These are phyloP conservation scores for Ictalurus furcatus DNA, from an alignment of 2,113 vertebrate species.

Conservation along the genomic window DNA sequence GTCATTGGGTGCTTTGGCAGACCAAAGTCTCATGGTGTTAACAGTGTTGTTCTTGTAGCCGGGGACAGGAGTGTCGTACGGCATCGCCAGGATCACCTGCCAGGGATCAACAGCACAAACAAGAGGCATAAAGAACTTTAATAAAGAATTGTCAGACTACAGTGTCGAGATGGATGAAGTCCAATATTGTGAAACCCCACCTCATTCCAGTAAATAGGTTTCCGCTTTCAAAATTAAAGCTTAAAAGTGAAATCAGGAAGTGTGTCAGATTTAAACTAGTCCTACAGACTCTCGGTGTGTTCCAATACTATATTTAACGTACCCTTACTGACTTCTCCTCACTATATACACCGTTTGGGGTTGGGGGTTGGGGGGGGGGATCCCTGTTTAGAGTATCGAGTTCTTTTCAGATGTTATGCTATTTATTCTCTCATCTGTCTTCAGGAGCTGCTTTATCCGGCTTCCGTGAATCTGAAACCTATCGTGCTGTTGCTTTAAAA, in stretches of 20 bases:
- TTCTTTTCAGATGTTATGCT: background rate
- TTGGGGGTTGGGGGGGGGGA: background rate
- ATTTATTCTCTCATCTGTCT: background rate
- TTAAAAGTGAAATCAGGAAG: background rate
- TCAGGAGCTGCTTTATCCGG: background rate
- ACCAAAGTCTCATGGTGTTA: conserved; percentile 90
- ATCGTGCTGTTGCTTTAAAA: too few relatives aligned
- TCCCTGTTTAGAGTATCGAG: background rate
- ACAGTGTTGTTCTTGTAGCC: conserved; percentile 89
- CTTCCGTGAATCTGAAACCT: background rate
- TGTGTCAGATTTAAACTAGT: background rate
- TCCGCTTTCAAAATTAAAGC: background rate
- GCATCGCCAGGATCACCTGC: conserved; percentile 86
- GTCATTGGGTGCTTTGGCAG: conserved; percentile 85
- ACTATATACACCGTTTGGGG: background rate
- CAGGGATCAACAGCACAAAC: background rate
- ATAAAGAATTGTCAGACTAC: background rate
- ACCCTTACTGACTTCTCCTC: background rate
- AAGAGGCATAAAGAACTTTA: background rate
- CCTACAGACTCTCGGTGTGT: background rate
- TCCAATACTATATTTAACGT: background rate
- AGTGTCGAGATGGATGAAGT: background rate
- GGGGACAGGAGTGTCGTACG: conserved; percentile 84
- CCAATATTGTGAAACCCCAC: background rate
- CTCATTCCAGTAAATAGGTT: background rate